phyloP scores from a whole-genome alignment of 2,888 invertebrate species.

The Seira sanloemensis region DNA sequence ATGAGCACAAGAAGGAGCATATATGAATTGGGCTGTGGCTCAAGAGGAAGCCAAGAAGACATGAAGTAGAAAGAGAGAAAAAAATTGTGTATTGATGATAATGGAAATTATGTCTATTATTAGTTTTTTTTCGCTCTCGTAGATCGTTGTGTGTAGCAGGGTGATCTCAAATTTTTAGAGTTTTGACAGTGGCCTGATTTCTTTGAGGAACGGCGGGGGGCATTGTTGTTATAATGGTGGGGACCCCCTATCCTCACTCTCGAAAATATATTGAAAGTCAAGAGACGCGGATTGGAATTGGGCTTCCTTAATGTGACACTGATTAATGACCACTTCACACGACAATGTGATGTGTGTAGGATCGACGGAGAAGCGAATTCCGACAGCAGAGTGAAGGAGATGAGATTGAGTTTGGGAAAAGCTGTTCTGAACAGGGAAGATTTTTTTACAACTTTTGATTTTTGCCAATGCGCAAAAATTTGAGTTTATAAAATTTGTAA shows the following conservation, averaged over 20 bases:
- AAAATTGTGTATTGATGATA: conserved; percentile 11
- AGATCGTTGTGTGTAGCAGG: not conserved
- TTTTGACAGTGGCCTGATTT: conserved; percentile 73
- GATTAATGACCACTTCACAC: conserved; percentile 72
- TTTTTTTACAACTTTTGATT: too few species aligned
- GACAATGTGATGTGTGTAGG: too few species aligned
- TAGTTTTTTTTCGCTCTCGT: conserved; percentile 14
- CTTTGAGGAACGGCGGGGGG: conserved; percentile 69
- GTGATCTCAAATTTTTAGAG: conserved; percentile 71
- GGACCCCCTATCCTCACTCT: conserved; percentile 66
- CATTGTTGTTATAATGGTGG: conserved; percentile 46
- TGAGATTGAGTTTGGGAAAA: too few species aligned
- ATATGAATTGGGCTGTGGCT: conserved; percentile 46
- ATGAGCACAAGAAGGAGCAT: conserved; percentile 36
- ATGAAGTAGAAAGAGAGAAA: not conserved
- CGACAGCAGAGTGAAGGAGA: too few species aligned
- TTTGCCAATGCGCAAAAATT: too few species aligned
- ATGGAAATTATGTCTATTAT: not conserved
- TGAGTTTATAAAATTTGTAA: too few species aligned
- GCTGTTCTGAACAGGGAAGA: too few species aligned
- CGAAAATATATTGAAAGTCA: conserved; percentile 5
- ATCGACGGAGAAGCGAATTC: too few species aligned
- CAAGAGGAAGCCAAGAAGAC: not conserved
- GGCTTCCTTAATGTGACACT: conserved; percentile 72
- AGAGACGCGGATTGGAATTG: conserved; percentile 10